Evolutionary conservation across 1,140 invertebrate genomes (phyloP).

Genomic region (Lamellibrachia luymesi): DNA sequence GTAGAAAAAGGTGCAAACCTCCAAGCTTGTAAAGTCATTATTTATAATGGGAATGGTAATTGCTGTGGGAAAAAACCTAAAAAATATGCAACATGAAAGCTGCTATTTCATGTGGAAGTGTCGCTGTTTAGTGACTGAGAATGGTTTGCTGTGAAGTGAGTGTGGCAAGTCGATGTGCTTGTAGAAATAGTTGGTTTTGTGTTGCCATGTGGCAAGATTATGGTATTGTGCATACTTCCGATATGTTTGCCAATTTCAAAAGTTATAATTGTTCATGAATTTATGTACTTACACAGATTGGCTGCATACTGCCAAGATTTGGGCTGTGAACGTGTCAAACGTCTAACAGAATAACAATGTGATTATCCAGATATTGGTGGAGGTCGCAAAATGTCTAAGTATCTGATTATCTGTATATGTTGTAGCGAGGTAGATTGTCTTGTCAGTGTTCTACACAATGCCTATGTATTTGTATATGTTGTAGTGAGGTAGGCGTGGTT

Average conservation of each 20-base stretch:
- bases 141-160: not conserved
- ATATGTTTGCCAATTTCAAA: not conserved
- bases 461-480: too few relatives aligned
- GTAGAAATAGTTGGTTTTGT: not conserved
- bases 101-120: not conserved
- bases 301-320: not conserved
- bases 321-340: not conserved
- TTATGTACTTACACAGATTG: not conserved
- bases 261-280: not conserved
- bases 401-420: too few relatives aligned
- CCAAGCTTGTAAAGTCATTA: not conserved
- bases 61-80: not conserved
- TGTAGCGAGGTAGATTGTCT: too few relatives aligned
- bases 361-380: too few relatives aligned
- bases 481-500: too few relatives aligned
- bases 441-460: not conserved
- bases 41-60: not conserved
- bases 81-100: not conserved
- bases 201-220: not conserved
- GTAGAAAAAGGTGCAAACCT: not conserved
- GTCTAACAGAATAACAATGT: not conserved
- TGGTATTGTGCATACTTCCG: not conserved
- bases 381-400: too few relatives aligned
- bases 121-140: not conserved
- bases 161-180: not conserved